These are phyloP conservation scores for Sapajus apella DNA, from an alignment of 2,113 vertebrate species.

Conservation along the genomic window DNA sequence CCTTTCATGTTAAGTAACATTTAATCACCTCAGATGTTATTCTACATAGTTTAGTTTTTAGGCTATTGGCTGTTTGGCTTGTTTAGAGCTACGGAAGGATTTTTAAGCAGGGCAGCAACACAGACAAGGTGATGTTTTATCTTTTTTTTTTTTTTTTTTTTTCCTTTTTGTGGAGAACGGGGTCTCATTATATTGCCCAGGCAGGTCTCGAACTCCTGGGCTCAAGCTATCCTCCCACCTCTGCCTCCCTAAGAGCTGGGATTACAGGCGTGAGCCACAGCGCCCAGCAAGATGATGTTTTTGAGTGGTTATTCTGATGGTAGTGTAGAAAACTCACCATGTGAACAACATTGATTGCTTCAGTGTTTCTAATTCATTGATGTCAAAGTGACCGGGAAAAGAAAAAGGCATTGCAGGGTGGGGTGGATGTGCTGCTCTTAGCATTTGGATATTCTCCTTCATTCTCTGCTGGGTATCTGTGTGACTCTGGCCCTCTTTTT, in stretches of 20 bases:
- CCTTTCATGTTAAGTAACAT: neutral
- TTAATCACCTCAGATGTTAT: neutral
- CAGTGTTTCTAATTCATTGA: neutral
- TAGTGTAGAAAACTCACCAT: neutral
- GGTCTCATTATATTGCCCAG: no score
- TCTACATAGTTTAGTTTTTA: neutral
- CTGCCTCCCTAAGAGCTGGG: no score
- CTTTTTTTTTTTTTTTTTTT: no score
- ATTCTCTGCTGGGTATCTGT: fast-evolving
- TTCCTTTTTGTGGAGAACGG: no score
- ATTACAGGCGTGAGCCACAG: no score
- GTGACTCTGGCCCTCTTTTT: neutral
- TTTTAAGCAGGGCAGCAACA: neutral
- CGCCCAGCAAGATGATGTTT: no score
- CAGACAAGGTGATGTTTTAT: neutral
- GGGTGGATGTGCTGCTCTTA: neutral
- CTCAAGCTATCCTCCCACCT: no score
- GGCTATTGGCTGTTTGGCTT: neutral
- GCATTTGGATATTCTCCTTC: fast-evolving
- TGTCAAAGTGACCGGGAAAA: neutral
- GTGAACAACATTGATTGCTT: neutral
- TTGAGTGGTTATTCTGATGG: neutral
- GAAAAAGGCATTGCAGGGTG: fast-evolving
- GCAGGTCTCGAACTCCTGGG: no score
- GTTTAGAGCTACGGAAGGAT: neutral